These are phyloP conservation scores for Carcina quercana DNA, from an alignment of 2,888 invertebrate genomes.

Conservation along the genomic window DNA sequence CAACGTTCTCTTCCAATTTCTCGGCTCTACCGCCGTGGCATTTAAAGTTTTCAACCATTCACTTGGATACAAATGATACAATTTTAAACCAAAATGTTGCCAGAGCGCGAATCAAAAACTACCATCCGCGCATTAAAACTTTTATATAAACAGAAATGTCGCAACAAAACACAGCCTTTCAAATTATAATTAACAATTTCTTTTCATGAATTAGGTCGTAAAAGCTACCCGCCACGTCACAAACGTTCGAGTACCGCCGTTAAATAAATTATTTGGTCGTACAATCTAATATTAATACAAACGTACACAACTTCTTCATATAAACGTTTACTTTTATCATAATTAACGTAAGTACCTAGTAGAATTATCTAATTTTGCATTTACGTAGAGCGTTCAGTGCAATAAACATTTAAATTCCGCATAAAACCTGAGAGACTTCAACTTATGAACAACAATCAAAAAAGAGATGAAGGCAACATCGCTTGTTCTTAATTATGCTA, in stretches of 20 bases:
- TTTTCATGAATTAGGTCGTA: conserved; percentile 40
- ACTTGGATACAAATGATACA: neutral
- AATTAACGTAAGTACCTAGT: conserved; percentile 34
- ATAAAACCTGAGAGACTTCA: too few relatives aligned
- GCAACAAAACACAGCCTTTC: conserved; percentile 41
- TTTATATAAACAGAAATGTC: conserved; percentile 22
- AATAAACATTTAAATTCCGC: conserved; percentile 33
- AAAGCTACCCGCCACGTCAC: conserved; percentile 35
- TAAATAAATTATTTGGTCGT: conserved; percentile 47
- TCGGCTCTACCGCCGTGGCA: too few relatives aligned
- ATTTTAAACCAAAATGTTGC: conserved; percentile 16
- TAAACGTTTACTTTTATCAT: conserved; percentile 46
- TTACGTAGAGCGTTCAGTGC: conserved; percentile 43
- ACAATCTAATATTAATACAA: conserved; percentile 46
- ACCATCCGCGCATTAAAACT: conserved; percentile 16
- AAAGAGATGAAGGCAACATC: too few relatives aligned
- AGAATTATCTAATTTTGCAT: conserved; percentile 36
- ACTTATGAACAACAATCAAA: too few relatives aligned
- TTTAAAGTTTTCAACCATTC: conserved; percentile 17
- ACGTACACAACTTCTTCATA: conserved; percentile 48
- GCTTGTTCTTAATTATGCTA: too few relatives aligned
- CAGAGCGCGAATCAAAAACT: conserved; percentile 19
- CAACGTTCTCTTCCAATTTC: too few relatives aligned
- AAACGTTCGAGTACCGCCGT: conserved; percentile 28
- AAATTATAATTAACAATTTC: conserved; percentile 26